Base-by-base conservation (phyloP, 2,113 vertebrate genomes). In the Procavia capensis region DNA sequence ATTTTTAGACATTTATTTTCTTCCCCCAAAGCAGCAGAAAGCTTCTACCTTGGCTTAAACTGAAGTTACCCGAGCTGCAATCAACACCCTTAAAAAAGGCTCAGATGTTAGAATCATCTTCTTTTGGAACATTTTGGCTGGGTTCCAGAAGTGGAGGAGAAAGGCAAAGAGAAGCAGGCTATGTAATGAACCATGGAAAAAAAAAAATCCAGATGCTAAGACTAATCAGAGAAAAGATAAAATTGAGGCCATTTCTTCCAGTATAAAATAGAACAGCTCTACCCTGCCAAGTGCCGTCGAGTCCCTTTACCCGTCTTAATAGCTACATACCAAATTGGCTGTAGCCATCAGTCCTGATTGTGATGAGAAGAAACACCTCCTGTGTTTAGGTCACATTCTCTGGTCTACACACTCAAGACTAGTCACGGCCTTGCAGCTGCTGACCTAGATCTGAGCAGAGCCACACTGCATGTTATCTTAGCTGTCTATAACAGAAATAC, bases 1-100 rank as follows among this genome's bases (percentile, higher is more conserved):
- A 98, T 97, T 97, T 98, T 97, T 97, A 97, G 97, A 94, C 88
- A 93, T 85, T 88, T 95, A 93, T 89, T 95, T 96, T 95, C 47
- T 83, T 36, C 61, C 72, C 66, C 66, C 10, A 95, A 96, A 95
- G 88, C 78, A 95, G 75, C 74, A 92, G 78, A 95, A 95, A 91
- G 80, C 94, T 82, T 98, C 91, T 76, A 97, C 97, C 97, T 97
- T 96, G 93, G 64, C 93, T 93, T 92, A 91, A 93, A 85, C 63
- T 92, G 94, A 96, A 85, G 86, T 88, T 91, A 91, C 50, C 91
- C 95, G 97, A 96, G 80, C 50, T 91, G 95, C 50, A 95, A 96
- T 97, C 97, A 98, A 87, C 36, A 66, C 24, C 45, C 94, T 97
- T 96, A 96, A 98, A 97, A 96, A 87, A 43, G 79, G 92, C 89